These are phyloP conservation scores for Eupithecia insigniata DNA, from an alignment of 2,888 invertebrate species.

Conservation along the genomic window DNA sequence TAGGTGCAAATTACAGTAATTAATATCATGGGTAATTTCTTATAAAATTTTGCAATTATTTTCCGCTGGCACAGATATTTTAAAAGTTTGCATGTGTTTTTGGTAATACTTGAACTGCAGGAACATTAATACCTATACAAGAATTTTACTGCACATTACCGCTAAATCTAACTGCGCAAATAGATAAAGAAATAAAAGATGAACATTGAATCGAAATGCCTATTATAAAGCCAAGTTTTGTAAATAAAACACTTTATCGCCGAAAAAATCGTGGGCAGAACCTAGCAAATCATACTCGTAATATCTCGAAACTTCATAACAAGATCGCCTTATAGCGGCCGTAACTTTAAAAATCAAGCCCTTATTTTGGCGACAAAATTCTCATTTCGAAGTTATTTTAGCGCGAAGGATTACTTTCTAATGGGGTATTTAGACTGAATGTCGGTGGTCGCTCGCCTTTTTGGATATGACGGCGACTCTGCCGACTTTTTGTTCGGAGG, in stretches of 20 bases:
- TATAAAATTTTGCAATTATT: neutral
- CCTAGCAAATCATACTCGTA: neutral
- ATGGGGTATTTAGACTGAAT: slow-evolving; percentile 27
- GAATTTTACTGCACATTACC: neutral
- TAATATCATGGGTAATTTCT: neutral
- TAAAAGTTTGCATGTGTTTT: neutral
- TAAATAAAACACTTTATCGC: neutral
- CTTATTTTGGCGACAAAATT: slow-evolving; percentile 40
- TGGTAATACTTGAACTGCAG: neutral
- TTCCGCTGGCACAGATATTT: neutral
- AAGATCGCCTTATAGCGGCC: neutral
- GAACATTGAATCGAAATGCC: neutral
- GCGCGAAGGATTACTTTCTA: slow-evolving; percentile 21
- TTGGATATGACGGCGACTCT: slow-evolving; percentile 17
- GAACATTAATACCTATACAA: neutral
- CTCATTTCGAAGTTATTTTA: slow-evolving; percentile 35
- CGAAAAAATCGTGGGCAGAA: neutral
- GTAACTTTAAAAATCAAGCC: neutral
- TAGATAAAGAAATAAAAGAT: neutral
- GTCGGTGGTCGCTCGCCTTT: slow-evolving; percentile 14
- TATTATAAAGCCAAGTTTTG: neutral
- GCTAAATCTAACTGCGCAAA: neutral
- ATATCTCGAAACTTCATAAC: neutral
- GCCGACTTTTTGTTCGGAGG: slow-evolving; percentile 22
- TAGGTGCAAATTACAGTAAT: slow-evolving; percentile 2